A percentile compares a stretch with the other conserved stretches of the same genome.
These are phyloP conservation scores for Drosophila punjabiensis DNA, from an alignment of 1,140 invertebrate species.

Conservation along the genomic window DNA sequence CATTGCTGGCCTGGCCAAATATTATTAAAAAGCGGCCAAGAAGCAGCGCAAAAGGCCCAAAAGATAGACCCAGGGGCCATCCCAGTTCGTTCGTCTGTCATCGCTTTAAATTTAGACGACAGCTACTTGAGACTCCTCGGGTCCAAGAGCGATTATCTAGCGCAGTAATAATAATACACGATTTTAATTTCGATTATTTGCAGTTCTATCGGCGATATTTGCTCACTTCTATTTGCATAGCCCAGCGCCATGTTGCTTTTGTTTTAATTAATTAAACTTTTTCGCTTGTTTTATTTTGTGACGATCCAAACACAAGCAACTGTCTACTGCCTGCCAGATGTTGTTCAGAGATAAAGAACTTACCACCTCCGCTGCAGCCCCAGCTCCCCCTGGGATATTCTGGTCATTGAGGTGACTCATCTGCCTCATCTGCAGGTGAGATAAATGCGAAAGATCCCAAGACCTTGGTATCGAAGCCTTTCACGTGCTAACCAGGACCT, in stretches of 20 bases:
- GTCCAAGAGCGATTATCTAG: conserved; percentile 49
- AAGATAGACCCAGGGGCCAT: conserved; percentile 41
- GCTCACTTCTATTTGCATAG: conserved; percentile 43
- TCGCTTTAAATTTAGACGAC: conserved; percentile 62
- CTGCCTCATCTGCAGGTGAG: conserved; percentile 57
- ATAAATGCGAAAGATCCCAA: conserved; percentile 44
- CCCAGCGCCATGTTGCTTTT: conserved; percentile 25
- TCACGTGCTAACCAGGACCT: conserved; percentile 47
- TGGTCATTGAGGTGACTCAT: conserved; percentile 47
- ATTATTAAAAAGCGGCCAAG: conserved; percentile 11
- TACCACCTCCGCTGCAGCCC: conserved; percentile 5
- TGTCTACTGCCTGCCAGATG: conserved; percentile 61
- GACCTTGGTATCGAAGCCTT: conserved; percentile 34
- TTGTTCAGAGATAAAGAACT: conserved; percentile 56
- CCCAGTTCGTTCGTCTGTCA: conserved; percentile 51
- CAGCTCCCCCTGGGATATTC: neutral
- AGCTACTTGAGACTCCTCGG: conserved; percentile 35
- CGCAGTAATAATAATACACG: conserved; percentile 34
- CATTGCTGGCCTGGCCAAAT: conserved; percentile 32
- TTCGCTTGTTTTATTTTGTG: conserved; percentile 51
- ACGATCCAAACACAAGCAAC: conserved; percentile 74
- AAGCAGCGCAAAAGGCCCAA: conserved; percentile 17
- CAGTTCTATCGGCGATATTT: conserved; percentile 67
- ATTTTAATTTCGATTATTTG: conserved; percentile 64
- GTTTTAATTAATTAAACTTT: conserved; percentile 71